phyloP scores from a whole-genome alignment of 1,140 invertebrate genomes.

The Chlorops oryzae region DNA sequence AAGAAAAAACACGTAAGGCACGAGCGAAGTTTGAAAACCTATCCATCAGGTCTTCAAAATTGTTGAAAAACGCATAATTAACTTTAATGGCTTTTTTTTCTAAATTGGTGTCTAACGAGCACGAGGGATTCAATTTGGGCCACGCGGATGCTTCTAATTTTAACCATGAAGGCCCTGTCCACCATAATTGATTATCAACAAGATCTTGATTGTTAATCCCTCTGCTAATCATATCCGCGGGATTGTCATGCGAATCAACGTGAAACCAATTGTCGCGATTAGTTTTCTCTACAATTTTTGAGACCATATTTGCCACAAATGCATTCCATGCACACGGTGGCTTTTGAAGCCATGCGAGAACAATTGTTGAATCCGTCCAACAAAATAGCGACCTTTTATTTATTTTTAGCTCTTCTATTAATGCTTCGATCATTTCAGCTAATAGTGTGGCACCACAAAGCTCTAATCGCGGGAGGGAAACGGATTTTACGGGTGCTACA shows the following conservation, averaged over 20 bases:
- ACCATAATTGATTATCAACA: constrained; percentile 6
- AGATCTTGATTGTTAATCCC: constrained; percentile 11
- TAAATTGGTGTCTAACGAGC: not conserved
- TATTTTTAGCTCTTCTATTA: not conserved
- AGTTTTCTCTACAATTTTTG: constrained; percentile 21
- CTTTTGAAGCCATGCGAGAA: constrained; percentile 12
- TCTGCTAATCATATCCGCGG: constrained; percentile 22
- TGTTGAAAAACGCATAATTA: not conserved
- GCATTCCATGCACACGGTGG: constrained; percentile 18
- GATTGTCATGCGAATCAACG: constrained; percentile 24
- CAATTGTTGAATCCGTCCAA: constrained; percentile 18
- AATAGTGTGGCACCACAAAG: constrained; percentile 18
- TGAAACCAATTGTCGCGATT: constrained; percentile 23
- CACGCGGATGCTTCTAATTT: not conserved
- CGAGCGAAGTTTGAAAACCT: too few relatives aligned
- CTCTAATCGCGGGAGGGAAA: constrained; percentile 18
- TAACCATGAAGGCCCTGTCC: constrained; percentile 4
- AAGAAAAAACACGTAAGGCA: too few relatives aligned
- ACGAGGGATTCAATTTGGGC: not conserved
- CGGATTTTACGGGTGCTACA: constrained; percentile 13
- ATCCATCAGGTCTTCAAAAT: constrained; percentile 2
- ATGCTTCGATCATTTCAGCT: constrained; percentile 8
- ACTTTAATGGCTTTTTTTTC: not conserved
- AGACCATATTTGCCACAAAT: constrained; percentile 31
- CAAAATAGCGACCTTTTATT: not conserved